These are phyloP conservation scores for Gryllus longicercus DNA, from an alignment of 2,888 invertebrate species.

Conservation along the genomic window DNA sequence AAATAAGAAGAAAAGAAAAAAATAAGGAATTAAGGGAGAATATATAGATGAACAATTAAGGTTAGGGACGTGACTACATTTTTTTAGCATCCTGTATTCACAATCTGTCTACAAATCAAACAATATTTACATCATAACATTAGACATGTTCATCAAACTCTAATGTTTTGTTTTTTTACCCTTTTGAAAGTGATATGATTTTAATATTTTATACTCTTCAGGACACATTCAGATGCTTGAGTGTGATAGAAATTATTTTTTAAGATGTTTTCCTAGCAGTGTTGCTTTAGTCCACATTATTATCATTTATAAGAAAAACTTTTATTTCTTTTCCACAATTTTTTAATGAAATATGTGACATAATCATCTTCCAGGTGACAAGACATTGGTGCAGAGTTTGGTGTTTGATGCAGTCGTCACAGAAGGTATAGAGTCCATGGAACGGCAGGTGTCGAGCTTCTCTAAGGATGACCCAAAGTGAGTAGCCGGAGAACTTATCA, in stretches of 20 bases:
- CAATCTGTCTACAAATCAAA: no score
- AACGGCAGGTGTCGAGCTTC: conserved; percentile 51
- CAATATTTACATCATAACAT: no score
- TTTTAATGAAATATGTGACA: not conserved
- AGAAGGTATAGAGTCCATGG: conserved; percentile 66
- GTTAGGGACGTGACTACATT: no score
- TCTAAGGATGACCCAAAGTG: conserved; percentile 34
- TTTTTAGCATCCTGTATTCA: no score
- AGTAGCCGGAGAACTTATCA: conserved; percentile 22
- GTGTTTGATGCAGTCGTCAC: conserved; percentile 89
- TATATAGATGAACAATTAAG: no score
- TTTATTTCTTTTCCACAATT: not conserved
- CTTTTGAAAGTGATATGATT: no score
- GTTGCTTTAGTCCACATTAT: not conserved
- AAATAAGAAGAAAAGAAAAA: no score
- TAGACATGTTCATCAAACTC: no score
- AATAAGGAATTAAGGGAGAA: no score
- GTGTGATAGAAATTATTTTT: not conserved
- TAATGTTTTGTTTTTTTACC: no score
- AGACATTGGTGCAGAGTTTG: conserved; percentile 82
- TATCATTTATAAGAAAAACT: not conserved
- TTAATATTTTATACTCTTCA: no score
- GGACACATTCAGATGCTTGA: not conserved
- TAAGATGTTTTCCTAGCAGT: not conserved
- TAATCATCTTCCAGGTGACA: conserved; percentile 67